Base-by-base conservation (phyloP, 2,797 vertebrate genomes). In the Neostethus bicornis region DNA sequence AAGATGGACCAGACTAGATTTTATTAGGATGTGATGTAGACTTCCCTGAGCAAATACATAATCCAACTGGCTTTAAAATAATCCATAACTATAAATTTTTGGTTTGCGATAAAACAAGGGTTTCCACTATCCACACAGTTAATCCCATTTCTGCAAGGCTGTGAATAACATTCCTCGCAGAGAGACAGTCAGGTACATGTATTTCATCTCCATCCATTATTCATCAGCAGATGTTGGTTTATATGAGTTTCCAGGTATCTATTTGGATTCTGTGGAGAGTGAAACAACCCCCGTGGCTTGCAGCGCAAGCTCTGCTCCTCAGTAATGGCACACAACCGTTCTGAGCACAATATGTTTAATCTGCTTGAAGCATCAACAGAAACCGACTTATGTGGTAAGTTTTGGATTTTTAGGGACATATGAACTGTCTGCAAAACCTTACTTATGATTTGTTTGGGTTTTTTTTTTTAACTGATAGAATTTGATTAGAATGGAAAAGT, bases 131-230 rank as follows among this genome's bases (percentile, higher is more conserved):
- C 52, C 37, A 35, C 66, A 67, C 82, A 60, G 54, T 66, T 34
- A 67, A 64, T 70, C 63, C 51, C 69, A 79, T 80, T 75, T 81
- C 56, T 21, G 25, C 28, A 57, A 42, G 69, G 64, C 61, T 72
- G 79, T 86, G 81, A 86, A 85, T 85, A 81, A 81, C 71, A 60
- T 70, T 49, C 68, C 57, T 68, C 57, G 64, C 53, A 56, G 70
- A 79, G 71, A 70, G 67, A 70, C 62, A 49, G 61, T 37, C 1
- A 52, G 55, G 63, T 41, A 76, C 79, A 76, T 67, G 64, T 62
- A 60, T 83, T 81, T 79, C 72, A 73, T 77, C 66, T 53, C 63
- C 75, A 86, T 87, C 75, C 73, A 85, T 87, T 83, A 87, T 87
- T 86, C 66, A 86, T 81, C 24, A 75, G 37, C 78, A 84, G 80